Evolutionary conservation across 2,797 vertebrate genomes (phyloP), one percentile per base, ranked within the genome.

Genomic region (Ctenopoma multispine): DNA sequence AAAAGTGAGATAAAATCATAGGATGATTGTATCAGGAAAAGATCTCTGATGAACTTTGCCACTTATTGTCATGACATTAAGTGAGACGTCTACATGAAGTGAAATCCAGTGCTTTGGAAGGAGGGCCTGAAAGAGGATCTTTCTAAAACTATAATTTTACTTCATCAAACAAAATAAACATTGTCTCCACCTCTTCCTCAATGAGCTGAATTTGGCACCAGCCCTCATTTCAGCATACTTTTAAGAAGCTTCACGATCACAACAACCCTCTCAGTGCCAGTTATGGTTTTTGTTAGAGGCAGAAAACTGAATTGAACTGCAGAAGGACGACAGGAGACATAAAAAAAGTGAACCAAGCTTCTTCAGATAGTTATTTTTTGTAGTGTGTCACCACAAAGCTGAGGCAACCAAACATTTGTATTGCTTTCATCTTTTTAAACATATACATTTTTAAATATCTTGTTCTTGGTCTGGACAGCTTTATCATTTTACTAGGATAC

Each of bases 201-300:
- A 61, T 74, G 71, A 82, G 73, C 72, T 77, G 68, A 85, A 70
- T 87, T 77, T 84, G 69, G 60, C 76, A 80, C 27, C 73, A 82
- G 57, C 63, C 61, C 21, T 79, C 23, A 34, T 64, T 60, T 63
- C 64, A 80, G 40, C 47, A 36, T 59, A 66, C 67, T 85, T 84
- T 82, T 77, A 77, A 81, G 76, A 83, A 79, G 75, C 63, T 69
- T n/a, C 2, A 13, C 64, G 80, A 78, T 73, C 58, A 60, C 63
- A 75, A 72, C 50, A 69, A 36, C 49, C 24, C 24, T 58, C 63
- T 76, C 68, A 47, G 53, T 67, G 51, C 43, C 66, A 71, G 72
- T 79, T 74, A 79, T 84, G 76, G 55, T 78, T 81, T 81, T 64
- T 80, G 81, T 86, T 76, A 83, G 67, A 83, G 78, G 72, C 56